phyloP scores from a whole-genome alignment of 1,140 invertebrate genomes.

The Aphelenchoides besseyi region DNA sequence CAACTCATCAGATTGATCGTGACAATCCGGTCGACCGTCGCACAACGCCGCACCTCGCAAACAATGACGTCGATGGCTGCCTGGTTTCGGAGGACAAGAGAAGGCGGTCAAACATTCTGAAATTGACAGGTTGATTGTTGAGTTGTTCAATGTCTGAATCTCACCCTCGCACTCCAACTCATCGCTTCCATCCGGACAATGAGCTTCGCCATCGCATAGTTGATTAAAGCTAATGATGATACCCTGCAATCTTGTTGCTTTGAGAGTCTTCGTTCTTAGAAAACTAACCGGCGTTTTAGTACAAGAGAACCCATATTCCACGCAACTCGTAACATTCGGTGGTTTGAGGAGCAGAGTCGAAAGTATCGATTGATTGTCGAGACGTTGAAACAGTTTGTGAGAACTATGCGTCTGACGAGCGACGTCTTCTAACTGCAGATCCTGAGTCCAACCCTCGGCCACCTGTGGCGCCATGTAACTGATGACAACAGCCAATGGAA shows the following conservation, averaged over 20 bases:
- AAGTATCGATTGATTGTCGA: constrained; percentile 14
- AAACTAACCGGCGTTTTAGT: constrained; percentile 37
- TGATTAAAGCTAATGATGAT: constrained; percentile 33
- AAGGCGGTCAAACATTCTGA: constrained; percentile 42
- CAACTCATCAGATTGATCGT: constrained; percentile 38
- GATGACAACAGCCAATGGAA: constrained; percentile 41
- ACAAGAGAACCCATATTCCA: constrained; percentile 41
- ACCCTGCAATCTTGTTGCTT: constrained; percentile 20
- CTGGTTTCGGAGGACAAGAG: constrained; percentile 34
- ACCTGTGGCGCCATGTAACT: constrained; percentile 31
- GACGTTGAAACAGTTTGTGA: neutral
- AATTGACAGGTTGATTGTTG: constrained; percentile 4
- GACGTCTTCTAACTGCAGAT: neutral
- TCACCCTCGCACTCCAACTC: constrained; percentile 40
- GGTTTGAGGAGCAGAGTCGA: constrained; percentile 24
- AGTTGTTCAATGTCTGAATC: neutral
- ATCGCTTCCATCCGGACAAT: constrained; percentile 41
- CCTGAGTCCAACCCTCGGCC: neutral
- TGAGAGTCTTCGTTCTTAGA: neutral
- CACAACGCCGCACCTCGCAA: constrained; percentile 35
- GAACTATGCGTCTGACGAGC: constrained; percentile 12
- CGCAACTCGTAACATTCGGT: constrained; percentile 38
- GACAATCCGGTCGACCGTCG: constrained; percentile 35
- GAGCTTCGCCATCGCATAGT: constrained; percentile 40
- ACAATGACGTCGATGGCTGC: constrained; percentile 23